Base-by-base conservation (phyloP, 2,797 vertebrate species). In the Pangasius mekongensis region DNA sequence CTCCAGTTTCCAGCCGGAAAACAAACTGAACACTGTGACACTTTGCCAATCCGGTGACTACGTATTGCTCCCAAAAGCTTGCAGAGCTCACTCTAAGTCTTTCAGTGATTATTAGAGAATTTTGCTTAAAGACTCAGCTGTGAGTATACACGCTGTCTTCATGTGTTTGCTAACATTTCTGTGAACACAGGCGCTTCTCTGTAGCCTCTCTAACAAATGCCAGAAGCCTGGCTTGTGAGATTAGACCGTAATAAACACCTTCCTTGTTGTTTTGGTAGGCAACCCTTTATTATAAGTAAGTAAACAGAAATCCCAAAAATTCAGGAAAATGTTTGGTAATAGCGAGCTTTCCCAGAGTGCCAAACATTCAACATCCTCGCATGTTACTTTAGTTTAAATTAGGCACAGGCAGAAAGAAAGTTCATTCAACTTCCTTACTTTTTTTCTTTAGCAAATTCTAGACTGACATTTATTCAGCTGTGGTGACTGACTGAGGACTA, bases 1-100 rank as follows among this genome's bases (percentile, higher is more conserved):
- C 67, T 71, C 67, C 67, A 71, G 33, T 39, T 71, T 71, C 67
- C 33, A 71, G 67, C 47, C 22, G 52, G 18, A 80, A 56, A 80
- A 80, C 77, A 58, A 33, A 27, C 78, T 60, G 22, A 82, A 30
- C 33, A 24, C 77, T 36, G 74, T 3, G 76, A 16, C 33, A 13
- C 80, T 62, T 47, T 78, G 49, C 30, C 56, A 81, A 3, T 39
- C 78, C 78, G 14, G 54, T 39, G 20, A 81, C 56, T 24, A 22
- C 54, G 58, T 22, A 5, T 81, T 5, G 9, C 52, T 81, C 4
- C 20, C 20, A 43, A 18, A 69, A 69, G 66, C 66, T 33, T 30
- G 24, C 76, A 5, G n/a, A 36, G 18, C 22, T 81, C 30, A 36
- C 0, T 27, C 1, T 39, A 43, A 39, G 24, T 83, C 39, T 4